Conservation (phyloP, 2,113 vertebrate species). For the Alaudala cheleensis region DNA sequence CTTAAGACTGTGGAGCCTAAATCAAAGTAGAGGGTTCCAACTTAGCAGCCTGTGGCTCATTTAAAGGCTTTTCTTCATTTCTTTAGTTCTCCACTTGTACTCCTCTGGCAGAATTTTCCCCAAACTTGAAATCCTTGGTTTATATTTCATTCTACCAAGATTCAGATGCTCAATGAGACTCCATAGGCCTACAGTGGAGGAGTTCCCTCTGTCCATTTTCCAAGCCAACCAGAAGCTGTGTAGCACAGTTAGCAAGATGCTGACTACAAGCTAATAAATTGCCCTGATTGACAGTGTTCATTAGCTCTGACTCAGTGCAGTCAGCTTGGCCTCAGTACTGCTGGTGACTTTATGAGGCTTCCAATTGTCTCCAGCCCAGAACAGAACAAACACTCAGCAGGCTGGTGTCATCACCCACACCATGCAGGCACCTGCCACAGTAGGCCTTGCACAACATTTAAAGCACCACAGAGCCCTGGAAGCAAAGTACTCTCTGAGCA, state of each 20-base stretch:
- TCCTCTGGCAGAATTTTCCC: neutral
- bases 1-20: neutral
- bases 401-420: neutral
- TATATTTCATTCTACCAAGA: neutral
- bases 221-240: neutral
- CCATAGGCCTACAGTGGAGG: neutral
- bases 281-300: neutral
- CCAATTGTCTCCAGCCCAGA: neutral
- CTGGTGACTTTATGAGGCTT: neutral
- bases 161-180: neutral
- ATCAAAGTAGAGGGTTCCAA: neutral
- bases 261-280: neutral
- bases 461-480: neutral
- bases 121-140: neutral
- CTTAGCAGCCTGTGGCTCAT: neutral
- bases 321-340: neutral
- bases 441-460: neutral
- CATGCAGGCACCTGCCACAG: accelerated
- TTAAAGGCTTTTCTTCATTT: neutral
- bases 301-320: neutral
- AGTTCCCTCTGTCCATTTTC: neutral
- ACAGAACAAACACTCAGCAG: neutral
- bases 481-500: neutral
- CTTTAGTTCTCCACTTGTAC: neutral
- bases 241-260: neutral